Percentiles rank a stretch among this genome's conserved stretches.
phyloP scores from a whole-genome alignment of 2,888 invertebrate genomes.

The Cryptocephalus moraei region DNA sequence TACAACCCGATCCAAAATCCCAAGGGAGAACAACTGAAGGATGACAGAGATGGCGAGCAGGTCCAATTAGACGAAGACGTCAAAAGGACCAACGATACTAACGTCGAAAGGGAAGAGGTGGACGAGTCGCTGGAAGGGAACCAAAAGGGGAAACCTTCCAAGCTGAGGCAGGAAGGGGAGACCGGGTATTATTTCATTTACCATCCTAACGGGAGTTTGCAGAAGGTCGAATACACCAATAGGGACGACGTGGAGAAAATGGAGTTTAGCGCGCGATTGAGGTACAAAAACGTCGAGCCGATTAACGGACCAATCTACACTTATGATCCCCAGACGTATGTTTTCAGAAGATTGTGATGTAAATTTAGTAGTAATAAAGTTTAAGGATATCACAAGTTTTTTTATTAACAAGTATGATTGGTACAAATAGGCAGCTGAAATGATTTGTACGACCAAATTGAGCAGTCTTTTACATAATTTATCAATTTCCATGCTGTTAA shows the following conservation, averaged over 20 bases:
- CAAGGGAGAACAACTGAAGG: too few species aligned
- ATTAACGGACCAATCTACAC: slow-evolving; percentile 53
- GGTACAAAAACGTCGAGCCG: slow-evolving; percentile 51
- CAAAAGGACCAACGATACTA: too few species aligned
- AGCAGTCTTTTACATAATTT: too few species aligned
- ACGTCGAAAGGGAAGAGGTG: slow-evolving; percentile 6
- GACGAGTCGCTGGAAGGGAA: slow-evolving; percentile 1
- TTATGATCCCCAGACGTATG: slow-evolving; percentile 27
- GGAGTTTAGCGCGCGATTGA: slow-evolving; percentile 54
- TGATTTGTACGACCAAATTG: too few species aligned
- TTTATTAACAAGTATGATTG: too few species aligned
- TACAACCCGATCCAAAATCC: too few species aligned
- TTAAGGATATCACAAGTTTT: too few species aligned
- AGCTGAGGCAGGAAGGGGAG: slow-evolving; percentile 20
- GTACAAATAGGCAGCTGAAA: too few species aligned
- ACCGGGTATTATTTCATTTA: slow-evolving; percentile 55
- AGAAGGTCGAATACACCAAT: slow-evolving; percentile 51
- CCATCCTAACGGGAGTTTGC: slow-evolving; percentile 51
- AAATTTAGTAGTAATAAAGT: background rate
- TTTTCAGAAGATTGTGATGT: slow-evolving; percentile 4
- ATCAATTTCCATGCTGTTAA: too few species aligned
- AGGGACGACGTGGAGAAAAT: slow-evolving; percentile 43
- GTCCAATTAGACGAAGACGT: too few species aligned
- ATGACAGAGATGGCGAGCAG: too few species aligned
- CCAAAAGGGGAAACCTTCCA: too few species aligned